Percentiles rank a stretch among this genome's conserved stretches.
Evolutionary conservation across 2,113 vertebrate genomes (phyloP).

Genomic region (Zosterops lateralis): DNA sequence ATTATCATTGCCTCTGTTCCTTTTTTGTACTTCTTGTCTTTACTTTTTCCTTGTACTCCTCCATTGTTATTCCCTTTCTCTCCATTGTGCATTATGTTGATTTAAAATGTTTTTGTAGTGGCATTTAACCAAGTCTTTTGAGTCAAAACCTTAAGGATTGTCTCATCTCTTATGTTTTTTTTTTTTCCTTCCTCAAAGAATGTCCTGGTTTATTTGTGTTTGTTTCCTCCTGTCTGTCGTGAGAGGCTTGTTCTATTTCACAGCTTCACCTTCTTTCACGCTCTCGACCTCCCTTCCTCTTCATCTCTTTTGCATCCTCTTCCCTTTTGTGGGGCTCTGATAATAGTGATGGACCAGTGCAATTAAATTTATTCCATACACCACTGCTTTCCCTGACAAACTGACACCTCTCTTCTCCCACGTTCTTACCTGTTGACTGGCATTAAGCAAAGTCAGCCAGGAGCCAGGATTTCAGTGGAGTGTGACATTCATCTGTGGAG

Average conservation of each 20-base stretch:
- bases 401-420: neutral
- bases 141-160: neutral
- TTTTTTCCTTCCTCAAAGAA: accelerated
- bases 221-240: neutral
- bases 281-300: neutral
- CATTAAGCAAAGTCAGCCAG: constrained; percentile 37
- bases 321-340: neutral
- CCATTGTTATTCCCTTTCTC: neutral
- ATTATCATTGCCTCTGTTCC: neutral
- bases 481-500: neutral
- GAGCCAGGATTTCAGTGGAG: neutral
- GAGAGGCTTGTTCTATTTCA: neutral
- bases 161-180: neutral
- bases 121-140: neutral
- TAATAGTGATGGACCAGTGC: constrained; percentile 4
- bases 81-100: neutral
- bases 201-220: neutral
- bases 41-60: neutral
- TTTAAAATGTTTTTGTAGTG: neutral
- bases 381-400: constrained; percentile 9
- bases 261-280: neutral
- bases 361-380: constrained; percentile 29
- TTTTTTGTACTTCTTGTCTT: neutral
- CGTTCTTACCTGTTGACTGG: constrained; percentile 40
- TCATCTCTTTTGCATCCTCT: neutral